Conservation (phyloP, 2,113 vertebrate genomes). For the Lepus timidus region DNA sequence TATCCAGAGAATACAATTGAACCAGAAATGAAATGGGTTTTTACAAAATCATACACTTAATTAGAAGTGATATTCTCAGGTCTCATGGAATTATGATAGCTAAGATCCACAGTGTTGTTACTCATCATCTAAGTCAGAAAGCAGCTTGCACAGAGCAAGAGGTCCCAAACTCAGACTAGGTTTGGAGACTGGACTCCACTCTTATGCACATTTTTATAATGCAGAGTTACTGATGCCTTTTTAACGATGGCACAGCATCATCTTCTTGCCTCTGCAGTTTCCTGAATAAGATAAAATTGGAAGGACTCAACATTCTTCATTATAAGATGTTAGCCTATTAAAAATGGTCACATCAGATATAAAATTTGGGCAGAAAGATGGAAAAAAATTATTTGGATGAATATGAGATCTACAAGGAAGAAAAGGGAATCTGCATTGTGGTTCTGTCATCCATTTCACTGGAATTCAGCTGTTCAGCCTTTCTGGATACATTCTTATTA, state of each 20-base stretch:
- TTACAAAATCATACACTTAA: slow-evolving; percentile 1
- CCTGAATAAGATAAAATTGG: not conserved
- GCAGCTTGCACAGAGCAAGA: not conserved
- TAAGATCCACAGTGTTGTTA: not conserved
- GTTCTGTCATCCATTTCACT: not conserved
- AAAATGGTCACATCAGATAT: not conserved
- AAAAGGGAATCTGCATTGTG: not conserved
- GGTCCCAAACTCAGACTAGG: not conserved
- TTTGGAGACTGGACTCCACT: not conserved
- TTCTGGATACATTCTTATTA: not conserved
- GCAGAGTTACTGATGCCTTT: not conserved
- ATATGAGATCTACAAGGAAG: not conserved
- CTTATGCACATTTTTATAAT: not conserved
- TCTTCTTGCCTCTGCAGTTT: not conserved
- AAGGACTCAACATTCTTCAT: not conserved
- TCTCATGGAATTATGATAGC: not conserved
- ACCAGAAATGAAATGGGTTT: not conserved
- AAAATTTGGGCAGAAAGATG: slow-evolving; percentile 29
- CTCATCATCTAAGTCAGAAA: not conserved
- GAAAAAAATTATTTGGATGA: not conserved
- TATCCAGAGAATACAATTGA: not conserved
- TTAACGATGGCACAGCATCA: not conserved
- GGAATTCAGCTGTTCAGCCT: not conserved
- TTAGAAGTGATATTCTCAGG: slow-evolving; percentile 19
- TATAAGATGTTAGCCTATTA: not conserved